phyloP scores from a whole-genome alignment of 2,113 vertebrate species.

The Puntigrus tetrazona region DNA sequence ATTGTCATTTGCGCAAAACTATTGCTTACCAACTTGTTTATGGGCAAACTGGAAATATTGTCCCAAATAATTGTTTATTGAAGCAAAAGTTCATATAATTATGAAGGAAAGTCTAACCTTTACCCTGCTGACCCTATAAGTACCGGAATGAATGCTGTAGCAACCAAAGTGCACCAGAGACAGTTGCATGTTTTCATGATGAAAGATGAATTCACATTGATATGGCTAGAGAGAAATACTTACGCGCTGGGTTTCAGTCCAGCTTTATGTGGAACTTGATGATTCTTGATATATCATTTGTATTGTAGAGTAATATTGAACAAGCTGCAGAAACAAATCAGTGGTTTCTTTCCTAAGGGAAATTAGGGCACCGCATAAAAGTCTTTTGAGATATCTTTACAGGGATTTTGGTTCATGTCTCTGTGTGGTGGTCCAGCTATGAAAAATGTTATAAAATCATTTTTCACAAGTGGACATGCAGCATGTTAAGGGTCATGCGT shows the following conservation, averaged over 20 bases:
- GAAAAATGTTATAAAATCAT: neutral
- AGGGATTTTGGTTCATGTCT: neutral
- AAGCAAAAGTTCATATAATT: neutral
- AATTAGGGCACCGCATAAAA: neutral
- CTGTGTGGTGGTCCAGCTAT: neutral
- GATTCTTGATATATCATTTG: neutral
- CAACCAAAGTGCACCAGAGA: neutral
- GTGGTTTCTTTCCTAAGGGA: neutral
- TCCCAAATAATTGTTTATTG: neutral
- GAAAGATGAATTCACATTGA: neutral
- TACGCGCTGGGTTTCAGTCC: neutral
- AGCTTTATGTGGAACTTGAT: neutral
- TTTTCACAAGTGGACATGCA: neutral
- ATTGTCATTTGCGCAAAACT: neutral
- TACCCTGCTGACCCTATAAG: neutral
- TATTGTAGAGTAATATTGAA: conserved; percentile 1
- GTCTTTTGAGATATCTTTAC: neutral
- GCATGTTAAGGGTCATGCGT: neutral
- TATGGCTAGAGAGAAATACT: neutral
- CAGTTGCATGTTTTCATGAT: neutral
- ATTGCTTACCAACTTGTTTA: neutral
- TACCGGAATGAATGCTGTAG: neutral
- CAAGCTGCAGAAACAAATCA: conserved; percentile 7
- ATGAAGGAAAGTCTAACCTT: neutral
- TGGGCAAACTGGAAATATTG: neutral